A percentile compares a stretch with the other conserved stretches of the same genome.
These are phyloP conservation scores for Scomber colias DNA, from an alignment of 2,113 vertebrate species.

Conservation along the genomic window DNA sequence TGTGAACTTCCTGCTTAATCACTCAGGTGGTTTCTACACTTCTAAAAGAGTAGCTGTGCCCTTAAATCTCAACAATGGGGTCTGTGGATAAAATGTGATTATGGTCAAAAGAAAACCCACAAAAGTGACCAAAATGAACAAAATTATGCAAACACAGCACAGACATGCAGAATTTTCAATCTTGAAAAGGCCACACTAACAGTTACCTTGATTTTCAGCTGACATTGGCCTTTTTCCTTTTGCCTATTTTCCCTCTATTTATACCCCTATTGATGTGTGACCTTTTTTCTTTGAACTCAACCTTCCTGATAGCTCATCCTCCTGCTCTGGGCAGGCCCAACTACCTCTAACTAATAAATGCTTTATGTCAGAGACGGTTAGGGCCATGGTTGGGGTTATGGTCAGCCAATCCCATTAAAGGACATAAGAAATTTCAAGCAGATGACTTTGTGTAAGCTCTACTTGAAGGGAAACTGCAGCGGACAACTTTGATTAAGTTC, in stretches of 20 bases:
- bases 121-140: neutral
- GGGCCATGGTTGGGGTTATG: neutral
- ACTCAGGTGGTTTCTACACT: neutral
- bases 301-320: neutral
- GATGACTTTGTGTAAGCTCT: neutral
- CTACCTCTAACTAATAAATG: conserved; percentile 6
- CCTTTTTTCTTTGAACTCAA: neutral
- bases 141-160: neutral
- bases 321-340: neutral
- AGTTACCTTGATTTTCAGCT: neutral
- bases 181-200: neutral
- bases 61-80: neutral
- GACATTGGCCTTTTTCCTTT: neutral
- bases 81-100: neutral
- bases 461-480: neutral
- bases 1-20: neutral
- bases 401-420: conserved; percentile 37
- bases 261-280: conserved; percentile 3
- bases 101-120: too few relatives aligned
- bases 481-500: neutral
- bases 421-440: conserved; percentile 2
- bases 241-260: neutral
- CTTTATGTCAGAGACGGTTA: conserved; percentile 21
- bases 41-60: neutral
- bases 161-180: neutral